Conservation (phyloP, 2,113 vertebrate species). For the Pelodiscus sinensis region DNA sequence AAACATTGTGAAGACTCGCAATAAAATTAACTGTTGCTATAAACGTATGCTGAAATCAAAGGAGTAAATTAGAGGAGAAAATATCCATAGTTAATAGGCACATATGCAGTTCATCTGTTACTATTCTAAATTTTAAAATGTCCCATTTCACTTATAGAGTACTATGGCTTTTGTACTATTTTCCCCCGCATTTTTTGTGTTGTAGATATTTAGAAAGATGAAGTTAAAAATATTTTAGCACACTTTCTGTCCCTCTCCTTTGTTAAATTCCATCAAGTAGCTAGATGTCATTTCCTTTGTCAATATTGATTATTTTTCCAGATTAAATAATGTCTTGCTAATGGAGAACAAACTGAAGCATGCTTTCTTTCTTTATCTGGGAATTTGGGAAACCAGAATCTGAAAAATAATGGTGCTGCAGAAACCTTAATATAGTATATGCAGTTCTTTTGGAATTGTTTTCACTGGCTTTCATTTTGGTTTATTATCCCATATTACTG, state of each 20-base stretch:
- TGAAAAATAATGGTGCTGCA: neutral
- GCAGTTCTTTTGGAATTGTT: no score
- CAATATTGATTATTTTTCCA: constrained; percentile 28
- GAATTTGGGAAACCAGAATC: neutral
- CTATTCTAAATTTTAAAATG: neutral
- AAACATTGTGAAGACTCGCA: neutral
- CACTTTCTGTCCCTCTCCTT: neutral
- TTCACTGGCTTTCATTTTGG: neutral
- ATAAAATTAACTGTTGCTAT: neutral
- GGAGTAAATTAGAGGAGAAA: neutral
- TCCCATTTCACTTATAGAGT: neutral
- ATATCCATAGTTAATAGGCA: neutral
- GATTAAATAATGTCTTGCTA: constrained; percentile 43
- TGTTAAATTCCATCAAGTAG: constrained; percentile 4
- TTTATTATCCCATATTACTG: neutral
- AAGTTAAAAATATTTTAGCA: neutral
- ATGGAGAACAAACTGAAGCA: constrained; percentile 22
- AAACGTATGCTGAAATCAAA: neutral
- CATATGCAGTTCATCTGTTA: neutral
- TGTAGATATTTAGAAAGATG: neutral
- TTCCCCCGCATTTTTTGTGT: neutral
- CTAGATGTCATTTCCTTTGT: constrained; percentile 13
- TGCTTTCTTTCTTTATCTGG: constrained; percentile 10
- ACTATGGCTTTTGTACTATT: neutral
- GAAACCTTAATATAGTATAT: neutral